Evolutionary conservation across 2,888 invertebrate species (phyloP), one percentile per base, ranked within the genome.

Genomic region (Chymomyza amoena): DNA sequence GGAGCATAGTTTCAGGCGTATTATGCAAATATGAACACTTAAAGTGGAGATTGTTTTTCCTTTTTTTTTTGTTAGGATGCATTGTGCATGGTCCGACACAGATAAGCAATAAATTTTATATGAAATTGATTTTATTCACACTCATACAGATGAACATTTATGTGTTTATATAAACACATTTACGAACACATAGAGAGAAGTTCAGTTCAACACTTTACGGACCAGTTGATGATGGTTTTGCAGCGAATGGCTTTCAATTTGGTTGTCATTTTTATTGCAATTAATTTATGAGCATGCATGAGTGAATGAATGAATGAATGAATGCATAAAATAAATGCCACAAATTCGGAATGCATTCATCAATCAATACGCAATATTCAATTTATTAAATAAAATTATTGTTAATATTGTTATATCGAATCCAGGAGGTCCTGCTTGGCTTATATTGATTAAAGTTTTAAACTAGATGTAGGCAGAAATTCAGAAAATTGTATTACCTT

Each of bases 271-370:
- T 78, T 78, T 69, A 81, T 81, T 36, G 70, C 75, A 81, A 81
- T 81, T 81, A 78, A 81, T 81, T 81, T 78, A 79, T 84, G 78
- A 69, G 36, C 69, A 75, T 69, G 80, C 78, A 73, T 73, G 78
- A 80, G 70, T 80, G 80, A 68, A 32, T 32, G 78, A 80, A 71
- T 80, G 80, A 68, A 32, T 32, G 32, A 32, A 32, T 32, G 7
- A 68, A 69, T 74, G 18, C 72, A 79, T 77, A 74, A 77, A 45
- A 81, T 78, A 81, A 81, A 84, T 84, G 81, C 78, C 81, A 81
- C 69, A 81, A 81, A 68, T 76, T 75, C 72, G 70, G 61, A 68
- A 59, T 69, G 68, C 72, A 76, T 72, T 81, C 79, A 83, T 80
- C 80, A 80, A 80, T 80, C 39, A 45, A 45, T 13, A 45, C 4